phyloP scores from a whole-genome alignment of 2,113 vertebrate genomes.

The Rutilus rutilus region DNA sequence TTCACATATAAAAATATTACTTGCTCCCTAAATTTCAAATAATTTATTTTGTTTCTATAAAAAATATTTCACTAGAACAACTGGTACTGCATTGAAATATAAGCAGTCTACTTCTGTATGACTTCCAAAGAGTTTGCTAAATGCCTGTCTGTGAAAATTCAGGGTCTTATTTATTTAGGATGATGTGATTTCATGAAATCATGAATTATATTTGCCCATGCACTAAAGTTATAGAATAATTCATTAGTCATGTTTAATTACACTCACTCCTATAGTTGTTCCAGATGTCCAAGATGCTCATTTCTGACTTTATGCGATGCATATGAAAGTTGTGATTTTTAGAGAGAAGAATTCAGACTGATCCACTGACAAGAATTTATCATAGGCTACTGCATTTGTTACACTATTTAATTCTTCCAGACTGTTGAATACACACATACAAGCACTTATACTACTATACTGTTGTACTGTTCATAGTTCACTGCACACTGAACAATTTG shows the following conservation, averaged over 20 bases:
- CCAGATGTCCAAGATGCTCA: too few relatives aligned
- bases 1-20: neutral
- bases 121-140: neutral
- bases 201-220: neutral
- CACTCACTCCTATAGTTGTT: too few relatives aligned
- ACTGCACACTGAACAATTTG: neutral
- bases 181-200: neutral
- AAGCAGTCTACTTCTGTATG: neutral
- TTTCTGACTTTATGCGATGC: too few relatives aligned
- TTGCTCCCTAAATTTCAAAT: neutral
- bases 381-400: neutral
- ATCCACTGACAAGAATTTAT: neutral
- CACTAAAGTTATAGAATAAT: too few relatives aligned
- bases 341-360: too few relatives aligned
- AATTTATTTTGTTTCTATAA: neutral
- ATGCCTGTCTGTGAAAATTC: neutral
- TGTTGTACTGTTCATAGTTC: neutral
- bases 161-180: neutral
- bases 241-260: too few relatives aligned
- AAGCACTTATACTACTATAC: neutral
- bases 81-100: neutral
- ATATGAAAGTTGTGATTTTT: too few relatives aligned
- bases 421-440: neutral
- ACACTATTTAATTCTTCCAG: neutral
- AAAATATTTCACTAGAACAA: neutral